phyloP scores from a whole-genome alignment of 2,888 invertebrate genomes.

The Notodonta ziczac region DNA sequence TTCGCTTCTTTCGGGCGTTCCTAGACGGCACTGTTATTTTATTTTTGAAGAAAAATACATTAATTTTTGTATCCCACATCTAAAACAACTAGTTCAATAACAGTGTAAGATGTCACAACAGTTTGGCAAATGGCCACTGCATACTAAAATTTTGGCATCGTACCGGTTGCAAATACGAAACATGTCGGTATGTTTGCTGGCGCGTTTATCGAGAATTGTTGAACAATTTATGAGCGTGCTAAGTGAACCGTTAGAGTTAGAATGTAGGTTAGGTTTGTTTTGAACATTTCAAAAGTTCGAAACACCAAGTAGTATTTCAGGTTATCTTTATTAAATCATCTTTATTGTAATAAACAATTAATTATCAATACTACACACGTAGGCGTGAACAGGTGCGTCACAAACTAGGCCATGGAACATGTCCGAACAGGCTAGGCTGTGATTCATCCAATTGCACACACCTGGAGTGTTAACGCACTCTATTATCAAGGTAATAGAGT shows the following conservation, averaged over 20 bases:
- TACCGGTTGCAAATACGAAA: constrained; percentile 13
- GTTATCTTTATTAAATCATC: too few species aligned
- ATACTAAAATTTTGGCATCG: constrained; percentile 16
- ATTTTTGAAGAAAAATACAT: too few species aligned
- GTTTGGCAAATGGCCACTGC: constrained; percentile 25
- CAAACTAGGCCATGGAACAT: constrained; percentile 37
- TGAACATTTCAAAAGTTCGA: neutral
- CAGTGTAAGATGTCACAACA: constrained; percentile 8
- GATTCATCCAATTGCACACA: constrained; percentile 20
- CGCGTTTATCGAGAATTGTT: constrained; percentile 15
- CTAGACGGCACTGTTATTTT: too few species aligned
- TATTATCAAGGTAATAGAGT: constrained; percentile 17
- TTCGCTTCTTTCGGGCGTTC: too few species aligned
- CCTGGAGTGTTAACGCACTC: constrained; percentile 34
- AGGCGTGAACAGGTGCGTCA: constrained; percentile 26
- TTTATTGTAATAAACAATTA: too few species aligned
- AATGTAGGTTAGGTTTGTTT: constrained; percentile 1
- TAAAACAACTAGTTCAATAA: too few species aligned
- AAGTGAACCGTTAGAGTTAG: neutral
- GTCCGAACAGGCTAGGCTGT: constrained; percentile 27
- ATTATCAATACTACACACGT: too few species aligned
- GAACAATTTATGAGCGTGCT: constrained; percentile 3
- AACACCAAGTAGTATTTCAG: too few species aligned
- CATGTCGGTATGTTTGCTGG: constrained; percentile 4
- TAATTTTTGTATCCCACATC: too few species aligned